Conservation (phyloP, 2,113 vertebrate genomes). For the Leptodactylus fuscus region DNA sequence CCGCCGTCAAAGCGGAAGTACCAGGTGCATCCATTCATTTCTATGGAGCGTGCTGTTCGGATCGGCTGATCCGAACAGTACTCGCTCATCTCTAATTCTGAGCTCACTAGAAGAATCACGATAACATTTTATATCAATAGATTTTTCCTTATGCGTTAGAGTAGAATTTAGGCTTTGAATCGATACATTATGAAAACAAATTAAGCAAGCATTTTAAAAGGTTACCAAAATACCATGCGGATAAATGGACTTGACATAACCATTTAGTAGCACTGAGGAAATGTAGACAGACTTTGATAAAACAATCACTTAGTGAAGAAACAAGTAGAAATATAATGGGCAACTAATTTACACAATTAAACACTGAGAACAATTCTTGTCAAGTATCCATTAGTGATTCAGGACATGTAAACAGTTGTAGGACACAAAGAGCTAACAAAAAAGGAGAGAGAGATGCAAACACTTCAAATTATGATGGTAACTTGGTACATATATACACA, state of each 20-base stretch:
- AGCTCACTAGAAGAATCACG: too few species aligned
- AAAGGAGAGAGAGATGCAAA: too few species aligned
- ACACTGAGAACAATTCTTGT: not conserved
- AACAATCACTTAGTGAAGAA: conserved; percentile 21
- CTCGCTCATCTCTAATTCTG: too few species aligned
- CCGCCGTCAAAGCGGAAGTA: too few species aligned
- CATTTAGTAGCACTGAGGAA: conserved; percentile 4
- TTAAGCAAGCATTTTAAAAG: conserved; percentile 3
- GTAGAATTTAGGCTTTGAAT: not conserved
- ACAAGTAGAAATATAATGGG: not conserved
- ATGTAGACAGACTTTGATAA: conserved; percentile 4
- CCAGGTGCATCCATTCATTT: too few species aligned
- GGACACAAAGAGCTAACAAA: not conserved
- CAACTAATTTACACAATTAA: not conserved
- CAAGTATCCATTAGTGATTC: not conserved
- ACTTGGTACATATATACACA: not conserved
- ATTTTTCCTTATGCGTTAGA: not conserved
- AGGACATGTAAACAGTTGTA: not conserved
- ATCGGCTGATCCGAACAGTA: too few species aligned
- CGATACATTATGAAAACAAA: conserved; percentile 23
- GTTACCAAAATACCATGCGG: not conserved
- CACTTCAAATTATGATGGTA: not conserved
- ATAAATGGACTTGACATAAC: conserved; percentile 26
- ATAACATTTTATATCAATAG: not conserved
- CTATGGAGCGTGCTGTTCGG: too few species aligned